A percentile compares a stretch with the other conserved stretches of the same genome.
Evolutionary conservation across 2,113 vertebrate species (phyloP).

Genomic region (Boleophthalmus pectinirostris): DNA sequence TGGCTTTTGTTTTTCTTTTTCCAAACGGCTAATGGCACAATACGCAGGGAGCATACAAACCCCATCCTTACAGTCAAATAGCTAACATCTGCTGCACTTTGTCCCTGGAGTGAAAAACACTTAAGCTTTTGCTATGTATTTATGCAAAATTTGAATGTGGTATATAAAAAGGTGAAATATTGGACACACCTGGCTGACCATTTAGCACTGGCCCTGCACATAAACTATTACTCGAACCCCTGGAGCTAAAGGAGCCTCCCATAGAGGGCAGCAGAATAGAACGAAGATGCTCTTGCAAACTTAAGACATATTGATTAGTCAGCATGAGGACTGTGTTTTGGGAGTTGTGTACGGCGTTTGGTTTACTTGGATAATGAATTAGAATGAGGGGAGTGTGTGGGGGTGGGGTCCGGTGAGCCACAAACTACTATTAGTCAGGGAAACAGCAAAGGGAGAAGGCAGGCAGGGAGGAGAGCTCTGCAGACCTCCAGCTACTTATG

Average conservation of each 20-base stretch:
- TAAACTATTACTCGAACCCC: not conserved
- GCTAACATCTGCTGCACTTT: constrained; percentile 12
- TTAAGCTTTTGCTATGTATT: constrained; percentile 4
- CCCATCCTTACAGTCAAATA: not conserved
- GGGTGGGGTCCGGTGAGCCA: constrained; percentile 26
- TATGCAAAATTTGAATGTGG: not conserved
- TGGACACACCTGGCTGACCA: constrained; percentile 13
- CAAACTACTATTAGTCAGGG: constrained; percentile 44
- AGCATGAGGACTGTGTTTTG: constrained; percentile 16
- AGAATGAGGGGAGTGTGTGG: constrained; percentile 19
- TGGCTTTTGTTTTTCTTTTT: not conserved
- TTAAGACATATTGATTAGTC: constrained; percentile 47
- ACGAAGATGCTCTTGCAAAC: constrained; percentile 21
- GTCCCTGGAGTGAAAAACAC: constrained; percentile 12
- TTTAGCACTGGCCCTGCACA: constrained; percentile 1
- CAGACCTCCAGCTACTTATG: constrained; percentile 36
- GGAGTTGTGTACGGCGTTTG: constrained; percentile 23
- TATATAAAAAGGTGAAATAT: constrained; percentile 11
- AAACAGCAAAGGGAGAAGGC: constrained; percentile 53
- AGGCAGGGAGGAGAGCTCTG: constrained; percentile 39
- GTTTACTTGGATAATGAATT: constrained; percentile 30
- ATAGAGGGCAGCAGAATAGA: not conserved
- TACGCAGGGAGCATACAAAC: constrained; percentile 2
- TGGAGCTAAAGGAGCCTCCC: not conserved
- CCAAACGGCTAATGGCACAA: constrained; percentile 8